phyloP scores from a whole-genome alignment of 2,113 vertebrate genomes.

The Peromyscus californicus region DNA sequence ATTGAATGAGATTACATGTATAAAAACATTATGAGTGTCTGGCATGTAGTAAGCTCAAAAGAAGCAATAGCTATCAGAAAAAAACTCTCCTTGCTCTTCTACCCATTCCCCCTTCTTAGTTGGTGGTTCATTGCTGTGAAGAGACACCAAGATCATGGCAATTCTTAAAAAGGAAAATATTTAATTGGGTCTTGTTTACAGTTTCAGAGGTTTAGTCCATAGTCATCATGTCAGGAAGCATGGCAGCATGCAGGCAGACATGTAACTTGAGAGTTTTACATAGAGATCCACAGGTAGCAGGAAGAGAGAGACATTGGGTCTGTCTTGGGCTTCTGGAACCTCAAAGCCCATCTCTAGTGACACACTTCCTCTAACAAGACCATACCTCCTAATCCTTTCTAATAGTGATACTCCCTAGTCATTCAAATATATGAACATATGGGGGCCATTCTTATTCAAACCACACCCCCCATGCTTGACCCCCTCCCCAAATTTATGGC shows the following conservation, averaged over 20 bases:
- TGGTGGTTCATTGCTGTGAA: not conserved
- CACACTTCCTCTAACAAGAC: not conserved
- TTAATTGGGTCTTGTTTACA: not conserved
- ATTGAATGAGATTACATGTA: not conserved
- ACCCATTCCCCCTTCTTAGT: not conserved
- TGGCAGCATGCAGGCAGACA: not conserved
- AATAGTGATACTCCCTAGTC: not conserved
- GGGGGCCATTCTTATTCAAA: not conserved
- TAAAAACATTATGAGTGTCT: not conserved
- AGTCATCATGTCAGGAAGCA: not conserved
- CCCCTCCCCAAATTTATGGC: not conserved
- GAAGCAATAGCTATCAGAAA: conserved; percentile 12
- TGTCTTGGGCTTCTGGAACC: not conserved
- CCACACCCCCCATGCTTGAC: not conserved
- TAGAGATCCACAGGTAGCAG: not conserved
- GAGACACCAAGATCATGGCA: not conserved
- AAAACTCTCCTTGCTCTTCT: not conserved
- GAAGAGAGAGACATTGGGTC: not conserved
- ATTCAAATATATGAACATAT: not conserved
- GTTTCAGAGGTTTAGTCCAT: not conserved
- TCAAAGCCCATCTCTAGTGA: not conserved
- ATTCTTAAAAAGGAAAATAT: not conserved
- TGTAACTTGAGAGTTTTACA: not conserved
- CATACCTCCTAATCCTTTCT: no score
- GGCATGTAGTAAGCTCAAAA: not conserved